These are phyloP conservation scores for Pangasianodon hypophthalmus DNA, from an alignment of 2,113 vertebrate genomes.

Conservation along the genomic window DNA sequence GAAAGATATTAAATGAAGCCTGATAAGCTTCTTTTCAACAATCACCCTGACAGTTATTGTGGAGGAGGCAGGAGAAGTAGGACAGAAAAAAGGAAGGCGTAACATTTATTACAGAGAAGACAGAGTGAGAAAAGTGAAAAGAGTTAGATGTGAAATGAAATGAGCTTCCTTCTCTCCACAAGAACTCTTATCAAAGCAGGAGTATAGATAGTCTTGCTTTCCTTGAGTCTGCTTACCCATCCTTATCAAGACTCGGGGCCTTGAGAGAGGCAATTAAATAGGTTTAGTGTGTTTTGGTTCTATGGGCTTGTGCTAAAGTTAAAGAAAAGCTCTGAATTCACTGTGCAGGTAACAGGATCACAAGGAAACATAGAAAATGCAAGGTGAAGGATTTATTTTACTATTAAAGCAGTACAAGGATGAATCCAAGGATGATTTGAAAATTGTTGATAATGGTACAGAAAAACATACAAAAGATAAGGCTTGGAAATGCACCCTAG, in stretches of 20 bases:
- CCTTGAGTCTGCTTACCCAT: constrained; percentile 51
- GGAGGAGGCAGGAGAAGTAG: neutral
- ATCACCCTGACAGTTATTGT: constrained; percentile 22
- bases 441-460: neutral
- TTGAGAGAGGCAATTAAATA: constrained; percentile 54
- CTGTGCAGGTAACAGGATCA: neutral
- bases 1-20: constrained; percentile 45
- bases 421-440: neutral
- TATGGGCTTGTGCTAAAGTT: constrained; percentile 13
- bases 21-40: constrained; percentile 48
- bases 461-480: neutral
- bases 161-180: constrained; percentile 24
- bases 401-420: neutral
- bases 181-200: constrained; percentile 33
- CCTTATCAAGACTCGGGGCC: constrained; percentile 51
- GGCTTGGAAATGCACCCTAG: neutral
- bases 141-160: constrained; percentile 37
- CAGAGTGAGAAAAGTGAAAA: constrained; percentile 1
- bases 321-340: constrained; percentile 27
- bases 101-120: constrained; percentile 17
- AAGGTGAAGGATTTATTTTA: neutral
- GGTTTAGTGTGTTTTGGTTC: constrained; percentile 47
- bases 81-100: neutral
- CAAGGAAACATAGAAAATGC: neutral
- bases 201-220: constrained; percentile 14